These are phyloP conservation scores for Toxotes jaculatrix DNA, from an alignment of 2,113 vertebrate species.

Conservation along the genomic window DNA sequence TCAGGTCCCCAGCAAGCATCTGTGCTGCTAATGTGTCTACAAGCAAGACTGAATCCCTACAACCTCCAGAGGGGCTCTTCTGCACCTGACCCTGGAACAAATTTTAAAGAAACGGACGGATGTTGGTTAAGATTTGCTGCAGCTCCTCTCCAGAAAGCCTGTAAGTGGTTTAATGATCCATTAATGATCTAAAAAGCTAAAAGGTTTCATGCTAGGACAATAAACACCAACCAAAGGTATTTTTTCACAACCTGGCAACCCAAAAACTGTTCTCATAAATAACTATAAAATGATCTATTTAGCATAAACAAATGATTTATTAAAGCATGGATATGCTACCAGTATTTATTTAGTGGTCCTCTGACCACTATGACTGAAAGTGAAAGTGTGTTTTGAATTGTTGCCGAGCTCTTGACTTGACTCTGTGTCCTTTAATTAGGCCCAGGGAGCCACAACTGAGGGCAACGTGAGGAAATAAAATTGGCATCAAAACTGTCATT, in stretches of 20 bases:
- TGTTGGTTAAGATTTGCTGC: not conserved
- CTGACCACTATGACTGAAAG: not conserved
- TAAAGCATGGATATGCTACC: no score
- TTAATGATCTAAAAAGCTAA: not conserved
- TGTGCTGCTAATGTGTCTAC: not conserved
- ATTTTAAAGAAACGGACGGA: not conserved
- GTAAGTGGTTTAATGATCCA: not conserved
- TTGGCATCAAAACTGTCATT: not conserved
- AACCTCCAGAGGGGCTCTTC: not conserved
- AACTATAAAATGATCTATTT: not conserved
- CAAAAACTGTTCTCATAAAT: not conserved
- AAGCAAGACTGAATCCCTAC: not conserved
- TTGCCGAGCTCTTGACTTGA: not conserved
- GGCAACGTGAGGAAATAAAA: not conserved
- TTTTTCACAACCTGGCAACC: not conserved
- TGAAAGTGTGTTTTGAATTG: not conserved
- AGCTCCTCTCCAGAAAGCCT: not conserved
- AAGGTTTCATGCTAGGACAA: not conserved
- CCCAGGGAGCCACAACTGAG: no score
- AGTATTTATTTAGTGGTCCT: not conserved
- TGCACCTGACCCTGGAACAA: no score
- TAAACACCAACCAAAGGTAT: not conserved
- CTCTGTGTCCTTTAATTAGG: not conserved
- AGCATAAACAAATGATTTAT: not conserved
- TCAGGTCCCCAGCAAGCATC: not conserved